Conservation (phyloP, 2,113 vertebrate genomes). For the Aegithalos caudatus region DNA sequence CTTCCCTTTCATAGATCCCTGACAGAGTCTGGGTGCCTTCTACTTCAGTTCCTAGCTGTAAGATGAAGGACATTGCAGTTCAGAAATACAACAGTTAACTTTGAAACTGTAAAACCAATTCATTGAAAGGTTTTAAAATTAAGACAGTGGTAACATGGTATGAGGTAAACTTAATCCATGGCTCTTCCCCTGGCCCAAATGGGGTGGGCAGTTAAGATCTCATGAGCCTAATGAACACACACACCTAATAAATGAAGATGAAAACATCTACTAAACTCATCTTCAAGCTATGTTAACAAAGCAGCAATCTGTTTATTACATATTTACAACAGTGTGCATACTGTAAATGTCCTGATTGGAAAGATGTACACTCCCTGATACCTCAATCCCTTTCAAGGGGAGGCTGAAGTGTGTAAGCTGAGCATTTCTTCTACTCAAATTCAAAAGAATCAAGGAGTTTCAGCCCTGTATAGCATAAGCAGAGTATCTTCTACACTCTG, state of each 20-base stretch:
- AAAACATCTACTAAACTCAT: not conserved
- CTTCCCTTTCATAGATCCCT: conserved; percentile 84
- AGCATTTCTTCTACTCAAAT: not conserved
- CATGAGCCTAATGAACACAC: not conserved
- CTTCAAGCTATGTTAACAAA: not conserved
- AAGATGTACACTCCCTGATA: not conserved
- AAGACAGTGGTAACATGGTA: not conserved
- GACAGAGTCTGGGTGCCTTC: conserved; percentile 61
- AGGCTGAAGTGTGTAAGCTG: not conserved
- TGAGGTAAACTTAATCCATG: not conserved
- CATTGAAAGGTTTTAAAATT: not conserved
- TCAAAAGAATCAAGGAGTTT: not conserved
- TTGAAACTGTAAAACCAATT: not conserved
- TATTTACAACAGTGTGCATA: not conserved
- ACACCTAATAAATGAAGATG: not conserved
- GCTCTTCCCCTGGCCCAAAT: not conserved
- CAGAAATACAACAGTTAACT: not conserved
- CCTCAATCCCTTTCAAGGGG: not conserved
- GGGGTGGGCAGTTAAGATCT: not conserved
- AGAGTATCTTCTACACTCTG: not conserved
- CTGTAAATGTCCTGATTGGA: not conserved
- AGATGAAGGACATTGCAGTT: not conserved
- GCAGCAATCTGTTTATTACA: not conserved
- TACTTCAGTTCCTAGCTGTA: conserved; percentile 78
- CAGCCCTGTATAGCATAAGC: not conserved